Evolutionary conservation across 2,113 vertebrate genomes (phyloP).

Genomic region (Pituophis catenifer): DNA sequence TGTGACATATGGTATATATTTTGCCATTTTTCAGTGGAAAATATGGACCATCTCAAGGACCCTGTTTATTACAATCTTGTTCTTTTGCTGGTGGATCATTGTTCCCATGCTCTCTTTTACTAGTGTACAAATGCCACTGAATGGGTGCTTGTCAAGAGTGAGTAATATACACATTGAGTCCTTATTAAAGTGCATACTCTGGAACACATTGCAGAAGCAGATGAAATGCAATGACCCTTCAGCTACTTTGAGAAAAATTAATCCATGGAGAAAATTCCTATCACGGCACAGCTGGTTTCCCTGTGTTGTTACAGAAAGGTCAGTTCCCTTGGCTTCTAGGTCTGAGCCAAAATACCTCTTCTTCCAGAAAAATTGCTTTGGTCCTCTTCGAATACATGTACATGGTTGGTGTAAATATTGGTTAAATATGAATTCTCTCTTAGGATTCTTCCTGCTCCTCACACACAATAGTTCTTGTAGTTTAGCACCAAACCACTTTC

Average conservation of each 20-base stretch:
- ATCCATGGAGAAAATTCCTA: neutral
- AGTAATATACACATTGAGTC: fast-evolving
- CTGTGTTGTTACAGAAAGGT: conserved; percentile 27
- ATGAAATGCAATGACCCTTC: neutral
- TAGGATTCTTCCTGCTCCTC: fast-evolving
- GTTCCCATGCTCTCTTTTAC: neutral
- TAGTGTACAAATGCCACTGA: neutral
- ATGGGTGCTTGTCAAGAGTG: conserved; percentile 32
- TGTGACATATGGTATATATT: neutral
- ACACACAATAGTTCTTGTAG: fast-evolving
- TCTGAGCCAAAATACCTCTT: neutral
- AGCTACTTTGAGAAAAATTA: neutral
- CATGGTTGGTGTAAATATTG: neutral
- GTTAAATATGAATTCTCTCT: neutral
- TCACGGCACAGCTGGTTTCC: neutral
- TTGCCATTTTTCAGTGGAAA: neutral
- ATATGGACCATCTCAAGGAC: neutral
- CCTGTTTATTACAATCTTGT: neutral
- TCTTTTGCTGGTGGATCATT: fast-evolving
- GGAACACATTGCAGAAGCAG: neutral
- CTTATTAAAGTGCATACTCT: conserved; percentile 25
- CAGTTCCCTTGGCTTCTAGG: neutral
- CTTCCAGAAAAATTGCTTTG: neutral
- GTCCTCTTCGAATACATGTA: neutral
- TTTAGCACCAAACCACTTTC: neutral